Evolutionary conservation across 2,113 vertebrate genomes (phyloP), one percentile per base, ranked within the genome.

Genomic region (Podocnemis expansa): DNA sequence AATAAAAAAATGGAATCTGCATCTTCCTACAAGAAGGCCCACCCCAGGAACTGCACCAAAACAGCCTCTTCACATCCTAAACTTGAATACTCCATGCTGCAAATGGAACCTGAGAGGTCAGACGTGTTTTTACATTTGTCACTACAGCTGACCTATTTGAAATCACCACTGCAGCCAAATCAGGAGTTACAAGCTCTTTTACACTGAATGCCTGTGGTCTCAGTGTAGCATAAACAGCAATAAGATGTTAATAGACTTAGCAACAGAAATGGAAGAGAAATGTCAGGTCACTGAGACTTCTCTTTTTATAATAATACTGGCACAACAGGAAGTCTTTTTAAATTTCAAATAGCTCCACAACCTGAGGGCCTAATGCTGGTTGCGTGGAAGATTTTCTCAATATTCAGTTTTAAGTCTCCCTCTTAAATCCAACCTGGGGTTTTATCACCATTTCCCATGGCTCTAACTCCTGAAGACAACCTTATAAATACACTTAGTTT

Each of bases 1-100:
- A 75, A 21, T 41, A 3, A 54, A 38, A 41, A 6, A 82, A 17
- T 25, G 54, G 0, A 1, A 34, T 51, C 67, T 52, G 10, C 41
- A 29, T 76, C 76, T 81, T 81, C 51, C 25, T 49, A 70, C 1
- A 14, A 29, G n/a, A 1, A 2, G 10, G 13, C 3, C 34, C 27
- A 60, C 17, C 52, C 27, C 38, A 60, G 8, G 78, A 88, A 80
- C 19, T 38, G 81, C 19, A 0, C 70, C 17, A 0, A 3, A 90
- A 70, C 14, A 38, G 45, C 6, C 34, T 19, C 49, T 17, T 51
- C 19, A 5, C 12, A 80, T 31, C 24, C 29, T 79, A 54, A 90
- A 88, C 3, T 55, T 85, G 31, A 73, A 22, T 19, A 70, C 17
- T n/a, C 17, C 63, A 38, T 10, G 9, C 38, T 38, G n/a, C 63